phyloP scores from a whole-genome alignment of 1,140 invertebrate genomes.

The Zaprionus kolodkinae region DNA sequence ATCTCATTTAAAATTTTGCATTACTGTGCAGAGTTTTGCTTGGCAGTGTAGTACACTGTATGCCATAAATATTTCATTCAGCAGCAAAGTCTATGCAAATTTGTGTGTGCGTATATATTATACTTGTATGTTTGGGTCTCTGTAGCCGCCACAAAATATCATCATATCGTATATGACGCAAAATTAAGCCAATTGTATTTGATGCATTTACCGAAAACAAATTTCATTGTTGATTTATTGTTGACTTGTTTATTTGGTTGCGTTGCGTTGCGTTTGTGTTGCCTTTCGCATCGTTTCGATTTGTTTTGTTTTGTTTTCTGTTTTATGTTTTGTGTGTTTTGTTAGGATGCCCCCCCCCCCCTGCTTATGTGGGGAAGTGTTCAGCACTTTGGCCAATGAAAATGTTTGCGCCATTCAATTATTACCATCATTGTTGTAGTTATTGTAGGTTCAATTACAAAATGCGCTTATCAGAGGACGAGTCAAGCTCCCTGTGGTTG shows the following conservation, averaged over 20 bases:
- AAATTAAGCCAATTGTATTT: constrained; percentile 62
- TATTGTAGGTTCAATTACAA: constrained; percentile 58
- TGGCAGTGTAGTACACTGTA: constrained; percentile 15
- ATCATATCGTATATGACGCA: constrained; percentile 45
- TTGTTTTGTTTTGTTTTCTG: constrained; percentile 16
- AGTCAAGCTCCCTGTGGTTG: constrained; percentile 7
- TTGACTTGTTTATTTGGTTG: constrained; percentile 48
- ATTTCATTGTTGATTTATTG: constrained; percentile 66
- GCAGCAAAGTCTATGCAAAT: constrained; percentile 20
- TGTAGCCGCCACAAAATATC: constrained; percentile 43
- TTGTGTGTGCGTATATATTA: constrained; percentile 2
- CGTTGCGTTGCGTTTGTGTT: constrained; percentile 17
- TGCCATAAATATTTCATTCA: constrained; percentile 40
- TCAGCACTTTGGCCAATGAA: constrained; percentile 56
- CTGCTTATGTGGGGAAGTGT: constrained; percentile 6
- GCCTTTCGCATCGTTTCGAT: constrained; percentile 19
- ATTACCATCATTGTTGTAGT: constrained; percentile 13
- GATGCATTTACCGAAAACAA: constrained; percentile 61
- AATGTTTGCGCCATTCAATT: constrained; percentile 62
- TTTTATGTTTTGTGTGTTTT: constrained; percentile 13
- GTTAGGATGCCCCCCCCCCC: not conserved
- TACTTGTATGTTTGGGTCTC: constrained; percentile 10
- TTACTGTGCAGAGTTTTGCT: not conserved
- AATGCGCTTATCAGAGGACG: constrained; percentile 62
- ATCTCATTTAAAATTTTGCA: not conserved